Evolutionary conservation across 1,140 invertebrate species (phyloP).

Genomic region (Papilio dardanus): DNA sequence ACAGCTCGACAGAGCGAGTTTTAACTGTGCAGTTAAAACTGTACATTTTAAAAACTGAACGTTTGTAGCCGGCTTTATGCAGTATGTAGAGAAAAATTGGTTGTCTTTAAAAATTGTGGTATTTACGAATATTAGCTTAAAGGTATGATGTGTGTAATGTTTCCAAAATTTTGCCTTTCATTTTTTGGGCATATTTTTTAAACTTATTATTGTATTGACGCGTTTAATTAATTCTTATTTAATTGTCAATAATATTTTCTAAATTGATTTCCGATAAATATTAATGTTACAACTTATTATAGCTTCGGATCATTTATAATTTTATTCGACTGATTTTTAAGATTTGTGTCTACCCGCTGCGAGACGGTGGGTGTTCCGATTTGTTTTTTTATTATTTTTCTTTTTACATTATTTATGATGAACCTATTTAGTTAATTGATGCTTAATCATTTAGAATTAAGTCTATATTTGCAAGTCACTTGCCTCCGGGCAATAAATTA

Average conservation of each 20-base stretch:
- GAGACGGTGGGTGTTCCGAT: conserved; percentile 27
- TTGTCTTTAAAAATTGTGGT: too few relatives aligned
- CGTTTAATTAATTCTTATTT: neutral
- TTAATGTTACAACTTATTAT: conserved; percentile 20
- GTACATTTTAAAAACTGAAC: too few relatives aligned
- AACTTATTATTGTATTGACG: neutral
- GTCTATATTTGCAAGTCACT: conserved; percentile 26
- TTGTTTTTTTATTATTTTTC: conserved; percentile 27
- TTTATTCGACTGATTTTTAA: conserved; percentile 16
- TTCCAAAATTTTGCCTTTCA: too few relatives aligned
- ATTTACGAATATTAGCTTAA: too few relatives aligned
- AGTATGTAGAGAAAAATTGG: too few relatives aligned
- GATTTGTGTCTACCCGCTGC: conserved; percentile 32
- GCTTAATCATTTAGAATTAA: conserved; percentile 29
- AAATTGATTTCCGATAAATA: neutral
- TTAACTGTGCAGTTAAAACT: too few relatives aligned
- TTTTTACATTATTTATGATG: conserved; percentile 29
- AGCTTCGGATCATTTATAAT: conserved; percentile 17
- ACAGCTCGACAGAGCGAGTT: too few relatives aligned
- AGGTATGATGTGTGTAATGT: too few relatives aligned
- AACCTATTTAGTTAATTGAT: conserved; percentile 23
- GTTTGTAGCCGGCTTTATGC: too few relatives aligned
- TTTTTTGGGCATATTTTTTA: neutral
- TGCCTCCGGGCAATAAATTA: conserved; percentile 4
- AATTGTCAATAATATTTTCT: neutral